These are phyloP conservation scores for Pediacus dermestoides DNA, from an alignment of 2,888 invertebrate genomes.

Conservation along the genomic window DNA sequence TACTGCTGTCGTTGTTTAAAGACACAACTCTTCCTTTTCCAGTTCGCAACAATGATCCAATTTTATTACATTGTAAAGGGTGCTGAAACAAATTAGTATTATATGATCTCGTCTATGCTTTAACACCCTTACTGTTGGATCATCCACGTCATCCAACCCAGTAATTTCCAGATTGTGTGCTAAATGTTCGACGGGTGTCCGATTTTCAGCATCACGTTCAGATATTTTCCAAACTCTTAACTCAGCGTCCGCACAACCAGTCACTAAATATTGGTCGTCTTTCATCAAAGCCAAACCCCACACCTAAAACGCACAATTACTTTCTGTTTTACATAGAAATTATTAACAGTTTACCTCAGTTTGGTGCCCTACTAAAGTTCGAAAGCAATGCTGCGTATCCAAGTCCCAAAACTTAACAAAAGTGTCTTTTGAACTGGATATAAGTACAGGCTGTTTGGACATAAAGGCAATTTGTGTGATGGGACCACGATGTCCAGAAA, in stretches of 20 bases:
- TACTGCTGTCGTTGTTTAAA: conserved; percentile 68
- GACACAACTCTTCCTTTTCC: conserved; percentile 77
- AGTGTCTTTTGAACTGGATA: conserved; percentile 88
- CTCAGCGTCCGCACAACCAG: conserved; percentile 81
- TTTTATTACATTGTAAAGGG: conserved; percentile 70
- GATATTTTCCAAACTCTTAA: conserved; percentile 80
- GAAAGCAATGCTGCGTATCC: conserved; percentile 91
- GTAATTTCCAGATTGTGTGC: conserved; percentile 52
- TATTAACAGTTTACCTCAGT: conserved; percentile 62
- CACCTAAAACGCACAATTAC: conserved; percentile 55
- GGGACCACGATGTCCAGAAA: conserved; percentile 88
- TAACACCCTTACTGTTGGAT: conserved; percentile 54
- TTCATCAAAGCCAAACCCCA: conserved; percentile 80
- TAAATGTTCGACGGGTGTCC: conserved; percentile 51
- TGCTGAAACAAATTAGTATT: conserved; percentile 50
- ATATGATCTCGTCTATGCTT: no score
- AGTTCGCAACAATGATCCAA: conserved; percentile 75
- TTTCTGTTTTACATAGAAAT: conserved; percentile 4
- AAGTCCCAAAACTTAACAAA: conserved; percentile 97
- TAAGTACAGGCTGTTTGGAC: conserved; percentile 63
- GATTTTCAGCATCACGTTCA: conserved; percentile 53
- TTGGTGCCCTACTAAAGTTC: conserved; percentile 85
- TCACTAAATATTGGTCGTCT: conserved; percentile 78
- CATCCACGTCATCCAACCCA: conserved; percentile 56
- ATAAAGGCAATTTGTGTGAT: conserved; percentile 80